Evolutionary conservation across 2,888 invertebrate species (phyloP).

Genomic region (Subacronicta megacephala): DNA sequence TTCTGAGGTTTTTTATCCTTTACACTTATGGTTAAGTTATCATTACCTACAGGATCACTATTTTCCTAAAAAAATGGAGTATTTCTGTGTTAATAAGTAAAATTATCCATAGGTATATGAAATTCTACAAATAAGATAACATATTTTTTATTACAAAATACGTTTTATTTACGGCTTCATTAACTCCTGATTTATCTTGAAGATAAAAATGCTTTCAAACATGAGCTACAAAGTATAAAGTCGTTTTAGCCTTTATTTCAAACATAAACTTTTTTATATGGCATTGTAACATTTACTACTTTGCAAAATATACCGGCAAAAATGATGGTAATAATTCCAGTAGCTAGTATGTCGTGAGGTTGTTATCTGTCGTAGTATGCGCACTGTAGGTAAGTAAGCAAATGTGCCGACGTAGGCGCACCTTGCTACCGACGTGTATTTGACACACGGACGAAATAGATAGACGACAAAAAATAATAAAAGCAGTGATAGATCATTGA

Average conservation of each 20-base stretch:
- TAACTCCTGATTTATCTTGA: not conserved
- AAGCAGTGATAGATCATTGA: too few relatives aligned
- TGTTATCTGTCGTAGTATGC: slow-evolving; percentile 39
- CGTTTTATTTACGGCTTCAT: not conserved
- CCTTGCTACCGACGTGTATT: slow-evolving; percentile 30
- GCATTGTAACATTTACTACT: not conserved
- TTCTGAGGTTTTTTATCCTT: too few relatives aligned
- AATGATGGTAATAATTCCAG: slow-evolving; percentile 34
- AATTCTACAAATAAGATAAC: too few relatives aligned
- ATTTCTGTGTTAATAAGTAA: too few relatives aligned
- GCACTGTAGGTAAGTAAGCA: slow-evolving; percentile 52
- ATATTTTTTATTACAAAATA: too few relatives aligned
- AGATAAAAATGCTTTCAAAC: not conserved
- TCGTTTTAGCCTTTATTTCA: slow-evolving; percentile 8
- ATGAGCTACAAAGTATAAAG: not conserved
- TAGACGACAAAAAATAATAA: too few relatives aligned
- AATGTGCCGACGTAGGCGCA: slow-evolving; percentile 42
- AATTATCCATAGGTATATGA: too few relatives aligned
- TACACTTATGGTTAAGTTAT: too few relatives aligned
- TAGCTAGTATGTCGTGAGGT: slow-evolving; percentile 30
- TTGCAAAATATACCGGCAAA: slow-evolving; percentile 8
- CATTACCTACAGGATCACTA: too few relatives aligned
- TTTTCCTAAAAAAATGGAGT: too few relatives aligned
- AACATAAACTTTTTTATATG: slow-evolving; percentile 3
- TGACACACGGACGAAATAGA: slow-evolving; percentile 20